phyloP scores from a whole-genome alignment of 2,113 vertebrate genomes.

The Dicaeum eximium region DNA sequence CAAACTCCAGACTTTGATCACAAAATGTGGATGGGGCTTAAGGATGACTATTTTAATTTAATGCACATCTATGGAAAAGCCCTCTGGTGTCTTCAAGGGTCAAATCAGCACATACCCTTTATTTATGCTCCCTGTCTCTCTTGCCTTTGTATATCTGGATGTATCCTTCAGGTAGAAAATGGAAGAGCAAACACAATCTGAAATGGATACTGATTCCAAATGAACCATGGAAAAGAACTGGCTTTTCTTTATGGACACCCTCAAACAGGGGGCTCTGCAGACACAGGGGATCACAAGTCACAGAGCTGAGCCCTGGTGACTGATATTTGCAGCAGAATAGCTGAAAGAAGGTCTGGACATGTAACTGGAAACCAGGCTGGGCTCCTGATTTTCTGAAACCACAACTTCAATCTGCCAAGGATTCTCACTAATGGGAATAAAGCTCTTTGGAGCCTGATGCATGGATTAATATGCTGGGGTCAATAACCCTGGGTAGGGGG shows the following conservation, averaged over 20 bases:
- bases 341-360: background rate
- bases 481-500: background rate
- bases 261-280: background rate
- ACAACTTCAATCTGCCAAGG: background rate
- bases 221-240: background rate
- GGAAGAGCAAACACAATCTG: background rate
- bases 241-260: background rate
- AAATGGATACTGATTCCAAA: background rate
- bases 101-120: background rate
- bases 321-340: background rate
- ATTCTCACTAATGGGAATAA: background rate
- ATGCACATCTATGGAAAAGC: background rate
- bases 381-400: background rate
- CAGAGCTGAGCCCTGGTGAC: background rate
- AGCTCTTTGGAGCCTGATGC: background rate
- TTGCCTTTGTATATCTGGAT: background rate
- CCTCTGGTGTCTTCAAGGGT: background rate
- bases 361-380: background rate
- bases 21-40: background rate
- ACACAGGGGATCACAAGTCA: background rate
- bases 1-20: background rate
- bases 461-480: background rate
- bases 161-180: background rate
- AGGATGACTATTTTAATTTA: background rate
- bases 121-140: background rate